These are phyloP conservation scores for Eulithis prunata DNA, from an alignment of 2,888 invertebrate species.

Conservation along the genomic window DNA sequence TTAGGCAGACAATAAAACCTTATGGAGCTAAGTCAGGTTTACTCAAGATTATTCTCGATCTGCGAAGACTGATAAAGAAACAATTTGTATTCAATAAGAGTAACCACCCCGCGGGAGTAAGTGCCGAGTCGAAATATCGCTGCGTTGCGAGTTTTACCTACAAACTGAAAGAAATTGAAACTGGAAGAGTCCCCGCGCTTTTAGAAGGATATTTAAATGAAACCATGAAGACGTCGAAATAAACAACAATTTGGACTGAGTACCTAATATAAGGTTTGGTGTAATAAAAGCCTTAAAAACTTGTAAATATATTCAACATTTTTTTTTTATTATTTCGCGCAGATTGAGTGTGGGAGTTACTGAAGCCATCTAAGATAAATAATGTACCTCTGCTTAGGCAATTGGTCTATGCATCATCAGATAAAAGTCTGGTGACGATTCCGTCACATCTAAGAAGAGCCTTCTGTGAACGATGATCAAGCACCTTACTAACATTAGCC, in stretches of 20 bases:
- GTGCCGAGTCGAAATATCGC: conserved; percentile 64
- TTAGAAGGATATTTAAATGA: too few relatives aligned
- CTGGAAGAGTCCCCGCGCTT: conserved; percentile 35
- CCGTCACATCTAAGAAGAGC: neutral
- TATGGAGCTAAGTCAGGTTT: conserved; percentile 34
- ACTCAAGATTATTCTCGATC: conserved; percentile 44
- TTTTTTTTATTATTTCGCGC: too few relatives aligned
- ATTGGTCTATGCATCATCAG: neutral
- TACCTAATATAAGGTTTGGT: too few relatives aligned
- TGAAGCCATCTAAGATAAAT: too few relatives aligned
- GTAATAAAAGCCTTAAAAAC: too few relatives aligned
- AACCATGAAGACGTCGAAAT: too few relatives aligned
- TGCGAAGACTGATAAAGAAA: conserved; percentile 69
- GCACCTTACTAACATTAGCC: conserved; percentile 2
- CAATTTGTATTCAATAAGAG: conserved; percentile 80
- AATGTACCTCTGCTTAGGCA: too few relatives aligned
- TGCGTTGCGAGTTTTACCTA: conserved; percentile 57
- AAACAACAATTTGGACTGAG: too few relatives aligned
- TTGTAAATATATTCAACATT: too few relatives aligned
- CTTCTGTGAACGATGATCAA: conserved; percentile 2
- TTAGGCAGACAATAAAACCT: conserved; percentile 18
- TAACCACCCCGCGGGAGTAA: conserved; percentile 56
- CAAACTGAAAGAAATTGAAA: conserved; percentile 25
- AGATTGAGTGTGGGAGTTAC: too few relatives aligned
- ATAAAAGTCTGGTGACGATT: neutral